Percentiles rank a stretch among this genome's conserved stretches.
Evolutionary conservation across 1,140 invertebrate species (phyloP).

Genomic region (Globodera rostochiensis): DNA sequence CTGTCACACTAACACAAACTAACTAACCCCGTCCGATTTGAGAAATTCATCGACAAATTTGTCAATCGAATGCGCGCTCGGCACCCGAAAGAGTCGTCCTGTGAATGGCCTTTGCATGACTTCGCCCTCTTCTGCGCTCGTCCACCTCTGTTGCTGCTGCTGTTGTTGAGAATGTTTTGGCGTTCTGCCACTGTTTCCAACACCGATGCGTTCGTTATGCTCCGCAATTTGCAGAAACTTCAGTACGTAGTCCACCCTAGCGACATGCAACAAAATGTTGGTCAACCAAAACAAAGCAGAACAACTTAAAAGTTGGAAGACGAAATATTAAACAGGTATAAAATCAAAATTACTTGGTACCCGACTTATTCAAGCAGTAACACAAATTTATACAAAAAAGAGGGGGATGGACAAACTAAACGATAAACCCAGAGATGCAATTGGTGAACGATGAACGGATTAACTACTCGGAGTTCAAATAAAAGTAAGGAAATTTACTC

Average conservation of each 20-base stretch:
- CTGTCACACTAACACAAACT: constrained; percentile 24
- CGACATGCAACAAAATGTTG: constrained; percentile 52
- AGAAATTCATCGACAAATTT: constrained; percentile 68
- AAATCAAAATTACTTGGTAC: too few relatives aligned
- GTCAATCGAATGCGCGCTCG: constrained; percentile 35
- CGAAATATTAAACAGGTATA: too few relatives aligned
- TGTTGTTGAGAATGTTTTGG: not conserved
- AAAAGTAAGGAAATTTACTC: not conserved
- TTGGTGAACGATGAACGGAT: too few relatives aligned
- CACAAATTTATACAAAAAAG: too few relatives aligned
- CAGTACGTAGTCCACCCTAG: constrained; percentile 61
- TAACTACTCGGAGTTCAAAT: too few relatives aligned
- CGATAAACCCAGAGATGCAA: too few relatives aligned
- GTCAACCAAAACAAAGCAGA: constrained; percentile 62
- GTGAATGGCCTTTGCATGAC: not conserved
- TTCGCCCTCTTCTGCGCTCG: constrained; percentile 28
- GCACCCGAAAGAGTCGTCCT: constrained; percentile 1
- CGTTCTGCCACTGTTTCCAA: not conserved
- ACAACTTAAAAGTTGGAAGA: constrained; percentile 35
- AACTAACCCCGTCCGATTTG: constrained; percentile 67
- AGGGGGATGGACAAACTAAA: too few relatives aligned
- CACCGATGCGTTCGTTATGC: constrained; percentile 20
- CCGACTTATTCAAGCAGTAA: too few relatives aligned
- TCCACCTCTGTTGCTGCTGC: not conserved
- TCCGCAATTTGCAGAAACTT: constrained; percentile 65